Evolutionary conservation across 2,888 invertebrate species (phyloP), one percentile per base, ranked within the genome.

Genomic region (Leptinotarsa rubiginosa): DNA sequence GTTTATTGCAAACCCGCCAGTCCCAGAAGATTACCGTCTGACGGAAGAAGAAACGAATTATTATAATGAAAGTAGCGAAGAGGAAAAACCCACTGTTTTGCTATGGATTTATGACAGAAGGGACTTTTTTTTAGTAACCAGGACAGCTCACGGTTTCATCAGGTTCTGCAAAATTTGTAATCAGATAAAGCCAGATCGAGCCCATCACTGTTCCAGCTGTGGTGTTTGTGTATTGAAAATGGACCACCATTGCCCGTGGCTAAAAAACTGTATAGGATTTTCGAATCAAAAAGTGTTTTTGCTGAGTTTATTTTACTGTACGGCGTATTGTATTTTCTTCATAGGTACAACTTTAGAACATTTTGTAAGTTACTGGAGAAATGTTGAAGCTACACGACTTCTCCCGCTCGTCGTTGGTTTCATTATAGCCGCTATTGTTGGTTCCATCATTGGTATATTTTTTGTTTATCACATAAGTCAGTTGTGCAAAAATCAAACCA

Each of bases 41-140:
- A 74, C 64, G 47, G 70, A 77, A 20, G 69, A 76, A 69, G 74
- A 75, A 74, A 41, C 75, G 65, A 50, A 68, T 52, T 41, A 49
- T 12, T 65, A 69, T 65, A 66, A 54, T 47, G 70, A 73, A 65
- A 69, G 71, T 65, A 65, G 73, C 41, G 31, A 78, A 16, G 54
- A 59, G 12, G 68, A 75, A 52, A 75, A 77, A 62, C 74, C 93
- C 85, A 90, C 96, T 81, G 96, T 96, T 56, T 90, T 97, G 69
- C 91, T 92, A 75, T 67, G 65, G 20, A 59, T 71, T 15, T 59
- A 15, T 49, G n/a, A 62, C n/a, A 12, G 25, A 7, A 62, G 68
- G 3, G 18, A 47, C 16, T 49, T 73, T 49, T 64, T 70, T 49
- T 69, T 64, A 65, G 54, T 71, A 49, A 73, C 56, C 47, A 54